Percentiles rank a stretch among this genome's conserved stretches.
These are phyloP conservation scores for Sylvia borin DNA, from an alignment of 2,797 vertebrate genomes.

Conservation along the genomic window DNA sequence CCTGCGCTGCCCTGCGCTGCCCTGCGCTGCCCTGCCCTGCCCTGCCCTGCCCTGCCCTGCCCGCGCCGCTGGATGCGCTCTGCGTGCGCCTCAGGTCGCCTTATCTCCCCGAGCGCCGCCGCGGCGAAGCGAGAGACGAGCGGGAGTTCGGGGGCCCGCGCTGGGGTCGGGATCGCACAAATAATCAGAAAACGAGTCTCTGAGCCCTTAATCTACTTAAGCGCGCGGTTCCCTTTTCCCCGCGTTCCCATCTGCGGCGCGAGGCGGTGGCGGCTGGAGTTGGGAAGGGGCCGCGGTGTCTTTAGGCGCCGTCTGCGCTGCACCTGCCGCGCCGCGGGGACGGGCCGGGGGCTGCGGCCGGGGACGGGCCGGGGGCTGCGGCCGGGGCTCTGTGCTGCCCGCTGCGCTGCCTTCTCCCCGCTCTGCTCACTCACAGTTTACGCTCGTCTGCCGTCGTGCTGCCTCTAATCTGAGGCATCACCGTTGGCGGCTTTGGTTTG, in stretches of 20 bases:
- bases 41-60: neutral
- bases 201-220: constrained; percentile 44
- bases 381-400: neutral
- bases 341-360: neutral
- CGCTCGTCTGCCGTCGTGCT: neutral
- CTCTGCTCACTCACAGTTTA: neutral
- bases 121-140: neutral
- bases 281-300: neutral
- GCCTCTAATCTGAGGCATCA: neutral
- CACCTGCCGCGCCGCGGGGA: neutral
- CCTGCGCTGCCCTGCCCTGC: neutral
- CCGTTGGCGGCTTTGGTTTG: neutral
- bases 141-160: neutral
- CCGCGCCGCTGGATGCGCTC: neutral
- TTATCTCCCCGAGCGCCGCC: neutral
- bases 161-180: neutral
- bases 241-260: neutral
- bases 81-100: neutral
- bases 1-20: neutral
- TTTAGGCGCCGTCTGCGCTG: constrained; percentile 57
- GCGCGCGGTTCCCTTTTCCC: neutral
- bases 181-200: neutral
- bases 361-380: neutral
- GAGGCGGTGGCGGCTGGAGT: neutral
- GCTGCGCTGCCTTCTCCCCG: rapidly evolving